Evolutionary conservation across 2,888 invertebrate genomes (phyloP), one percentile per base, ranked within the genome.

Genomic region (Hesperia comma): DNA sequence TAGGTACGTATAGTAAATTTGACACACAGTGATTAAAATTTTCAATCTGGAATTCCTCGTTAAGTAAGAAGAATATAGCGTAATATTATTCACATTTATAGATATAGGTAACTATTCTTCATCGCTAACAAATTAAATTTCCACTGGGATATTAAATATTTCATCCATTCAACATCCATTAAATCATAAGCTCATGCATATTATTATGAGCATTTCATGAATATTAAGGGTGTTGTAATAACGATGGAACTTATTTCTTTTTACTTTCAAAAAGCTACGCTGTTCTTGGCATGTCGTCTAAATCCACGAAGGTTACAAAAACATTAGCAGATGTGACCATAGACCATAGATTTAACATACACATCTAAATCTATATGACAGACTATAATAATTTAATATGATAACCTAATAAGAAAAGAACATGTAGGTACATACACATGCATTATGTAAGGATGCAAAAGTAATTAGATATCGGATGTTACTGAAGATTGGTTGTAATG

Each of bases 171-270:
- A 41, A 33, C 62, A 62, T 62, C 32, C 41, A 55, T 55, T 14
- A 10, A 41, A 56, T 49, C 19, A 49, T 46, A 63, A 63, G 4
- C 55, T 55, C 55, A 55, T 63, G 63, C 33, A 63, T 63, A 63
- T 46, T 55, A 63, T 46, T 54, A 55, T 41, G 61, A 63, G 55
- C 49, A 49, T 63, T 56, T 37, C 32, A 63, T 56, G 46, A 63
- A 63, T 63, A 57, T 49, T 56, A 15, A 37, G 56, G 46, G 56
- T 21, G 10, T 46, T 53, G 15, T 21, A 41, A 19, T 21, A 32
- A n/a, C 63, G 33, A 46, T 63, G 46, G 46, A 46, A 43, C 33
- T 46, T 46, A 55, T 21, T 32, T 57, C 49, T 57, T 40, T 53
- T 40, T 26, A 61, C 53, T 41, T 54, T 53, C 15, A 61, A 5